A percentile compares a stretch with the other conserved stretches of the same genome.
These are phyloP conservation scores for Otus sunia DNA, from an alignment of 2,113 vertebrate species.

Conservation along the genomic window DNA sequence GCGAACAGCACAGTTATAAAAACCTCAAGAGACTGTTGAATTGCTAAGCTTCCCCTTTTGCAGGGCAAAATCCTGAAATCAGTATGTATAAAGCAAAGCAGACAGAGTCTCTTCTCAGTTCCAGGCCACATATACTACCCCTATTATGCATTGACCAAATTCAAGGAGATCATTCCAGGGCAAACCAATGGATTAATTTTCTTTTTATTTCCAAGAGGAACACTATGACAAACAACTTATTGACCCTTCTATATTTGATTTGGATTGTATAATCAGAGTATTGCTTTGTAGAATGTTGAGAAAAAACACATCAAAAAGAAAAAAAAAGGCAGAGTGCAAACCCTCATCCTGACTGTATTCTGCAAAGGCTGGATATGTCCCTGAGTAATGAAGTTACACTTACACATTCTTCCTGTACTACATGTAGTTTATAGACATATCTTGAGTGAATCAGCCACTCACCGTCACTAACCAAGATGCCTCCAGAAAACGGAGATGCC, in stretches of 20 bases:
- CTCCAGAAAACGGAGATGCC: neutral
- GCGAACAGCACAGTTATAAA: neutral
- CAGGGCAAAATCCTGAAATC: neutral
- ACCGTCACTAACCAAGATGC: neutral
- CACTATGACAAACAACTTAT: neutral
- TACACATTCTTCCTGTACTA: neutral
- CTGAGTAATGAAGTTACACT: neutral
- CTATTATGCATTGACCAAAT: neutral
- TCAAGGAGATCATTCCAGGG: neutral
- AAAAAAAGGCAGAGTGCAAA: neutral
- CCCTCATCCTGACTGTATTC: neutral
- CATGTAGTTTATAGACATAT: neutral
- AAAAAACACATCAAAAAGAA: neutral
- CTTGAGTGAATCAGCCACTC: neutral
- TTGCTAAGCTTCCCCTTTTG: neutral
- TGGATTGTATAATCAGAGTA: neutral
- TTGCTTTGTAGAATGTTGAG: neutral
- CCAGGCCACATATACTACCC: neutral
- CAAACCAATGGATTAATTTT: neutral
- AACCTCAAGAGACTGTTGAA: neutral
- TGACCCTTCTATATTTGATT: neutral
- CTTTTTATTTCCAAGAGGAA: neutral
- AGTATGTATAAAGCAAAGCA: neutral
- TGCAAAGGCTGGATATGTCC: neutral
- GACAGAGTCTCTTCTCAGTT: neutral